Conservation (phyloP, 2,888 invertebrate genomes). For the Campaea margaritaria region DNA sequence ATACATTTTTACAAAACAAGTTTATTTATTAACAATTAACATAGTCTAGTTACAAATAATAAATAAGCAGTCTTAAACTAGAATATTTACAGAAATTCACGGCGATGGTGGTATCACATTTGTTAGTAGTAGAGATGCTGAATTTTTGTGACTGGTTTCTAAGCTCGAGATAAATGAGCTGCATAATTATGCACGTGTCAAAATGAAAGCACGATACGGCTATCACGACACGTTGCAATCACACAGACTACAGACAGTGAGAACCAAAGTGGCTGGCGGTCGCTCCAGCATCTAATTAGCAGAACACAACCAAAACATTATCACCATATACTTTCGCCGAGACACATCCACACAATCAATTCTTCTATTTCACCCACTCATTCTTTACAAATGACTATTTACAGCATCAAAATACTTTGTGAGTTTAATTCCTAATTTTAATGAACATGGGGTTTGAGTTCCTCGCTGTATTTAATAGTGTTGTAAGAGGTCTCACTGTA, state of each 20-base stretch:
- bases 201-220: slow-evolving; percentile 66
- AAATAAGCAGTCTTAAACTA: slow-evolving; percentile 71
- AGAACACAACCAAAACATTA: slow-evolving; percentile 53
- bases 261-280: slow-evolving; percentile 51
- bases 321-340: slow-evolving; percentile 52
- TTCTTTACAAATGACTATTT: slow-evolving; percentile 52
- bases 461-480: slow-evolving; percentile 82
- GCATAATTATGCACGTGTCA: slow-evolving; percentile 59
- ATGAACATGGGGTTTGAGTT: slow-evolving; percentile 71
- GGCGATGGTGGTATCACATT: slow-evolving; percentile 46
- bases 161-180: slow-evolving; percentile 47
- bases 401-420: slow-evolving; percentile 52
- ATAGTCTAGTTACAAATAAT: slow-evolving; percentile 66
- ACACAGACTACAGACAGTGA: slow-evolving; percentile 34
- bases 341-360: slow-evolving; percentile 27
- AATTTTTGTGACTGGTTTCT: slow-evolving; percentile 46
- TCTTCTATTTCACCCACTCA: slow-evolving; percentile 40
- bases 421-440: slow-evolving; percentile 46
- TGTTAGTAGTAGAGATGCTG: slow-evolving; percentile 30
- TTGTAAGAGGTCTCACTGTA: slow-evolving; percentile 77
- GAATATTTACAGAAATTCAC: slow-evolving; percentile 80
- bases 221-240: slow-evolving; percentile 49
- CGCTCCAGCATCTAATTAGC: slow-evolving; percentile 58
- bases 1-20: slow-evolving; percentile 38
- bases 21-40: slow-evolving; percentile 70